Evolutionary conservation across 2,113 vertebrate genomes (phyloP).

Genomic region (Aleadryas rufinucha): DNA sequence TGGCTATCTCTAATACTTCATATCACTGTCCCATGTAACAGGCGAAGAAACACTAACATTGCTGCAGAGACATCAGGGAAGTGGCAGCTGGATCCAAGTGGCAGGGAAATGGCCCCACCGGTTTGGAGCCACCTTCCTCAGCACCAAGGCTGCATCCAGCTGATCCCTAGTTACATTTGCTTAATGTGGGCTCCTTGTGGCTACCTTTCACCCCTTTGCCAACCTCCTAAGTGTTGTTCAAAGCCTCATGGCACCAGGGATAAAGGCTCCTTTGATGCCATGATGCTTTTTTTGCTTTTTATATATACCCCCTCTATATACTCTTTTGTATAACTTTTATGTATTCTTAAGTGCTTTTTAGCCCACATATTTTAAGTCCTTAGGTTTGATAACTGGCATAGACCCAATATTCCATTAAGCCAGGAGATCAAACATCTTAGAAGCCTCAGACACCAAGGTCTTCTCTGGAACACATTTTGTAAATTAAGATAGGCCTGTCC

Average conservation of each 20-base stretch:
- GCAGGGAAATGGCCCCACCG: rapidly evolving
- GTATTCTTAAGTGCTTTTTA: no score
- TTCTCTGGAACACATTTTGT: no score
- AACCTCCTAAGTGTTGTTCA: neutral
- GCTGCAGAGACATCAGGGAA: neutral
- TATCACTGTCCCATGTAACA: neutral
- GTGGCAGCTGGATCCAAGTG: neutral
- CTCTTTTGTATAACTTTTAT: no score
- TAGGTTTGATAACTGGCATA: no score
- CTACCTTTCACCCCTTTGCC: neutral
- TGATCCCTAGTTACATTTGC: neutral
- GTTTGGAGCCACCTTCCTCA: neutral
- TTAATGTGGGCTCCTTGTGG: neutral
- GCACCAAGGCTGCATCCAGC: neutral
- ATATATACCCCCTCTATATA: no score
- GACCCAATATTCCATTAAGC: no score
- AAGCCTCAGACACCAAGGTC: no score
- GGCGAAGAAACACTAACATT: neutral
- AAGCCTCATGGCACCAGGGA: neutral
- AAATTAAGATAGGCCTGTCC: no score
- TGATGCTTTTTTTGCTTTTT: no score
- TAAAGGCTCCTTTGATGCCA: neutral
- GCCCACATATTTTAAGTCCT: no score
- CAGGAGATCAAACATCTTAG: no score
- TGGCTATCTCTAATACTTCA: neutral